Evolutionary conservation across 1,140 invertebrate genomes (phyloP).

Genomic region (Drosophila leontia): DNA sequence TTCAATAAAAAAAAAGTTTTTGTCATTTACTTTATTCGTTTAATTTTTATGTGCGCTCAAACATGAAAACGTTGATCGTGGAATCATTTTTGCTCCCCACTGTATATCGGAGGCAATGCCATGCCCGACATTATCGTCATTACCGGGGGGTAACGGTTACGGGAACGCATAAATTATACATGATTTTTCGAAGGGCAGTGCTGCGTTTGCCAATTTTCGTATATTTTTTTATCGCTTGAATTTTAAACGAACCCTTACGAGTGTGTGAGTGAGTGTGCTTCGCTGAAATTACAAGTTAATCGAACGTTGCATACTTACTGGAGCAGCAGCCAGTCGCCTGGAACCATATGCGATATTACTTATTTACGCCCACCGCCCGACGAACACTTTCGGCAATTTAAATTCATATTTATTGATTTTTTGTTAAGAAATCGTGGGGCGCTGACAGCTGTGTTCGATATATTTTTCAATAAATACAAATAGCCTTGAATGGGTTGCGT

Average conservation of each 20-base stretch:
- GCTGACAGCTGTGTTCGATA: constrained; percentile 26
- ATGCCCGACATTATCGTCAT: constrained; percentile 48
- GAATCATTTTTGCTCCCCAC: too few species aligned
- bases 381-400: constrained; percentile 41
- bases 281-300: constrained; percentile 53
- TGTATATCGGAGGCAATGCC: constrained; percentile 19
- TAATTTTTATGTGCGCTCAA: too few species aligned
- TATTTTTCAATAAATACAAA: constrained; percentile 30
- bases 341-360: constrained; percentile 49
- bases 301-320: constrained; percentile 67
- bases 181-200: constrained; percentile 11
- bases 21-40: too few species aligned
- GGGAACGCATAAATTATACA: constrained; percentile 47
- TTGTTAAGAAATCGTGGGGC: constrained; percentile 23
- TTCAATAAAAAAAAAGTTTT: too few species aligned
- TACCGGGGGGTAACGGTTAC: constrained; percentile 25
- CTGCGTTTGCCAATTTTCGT: constrained; percentile 18
- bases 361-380: constrained; percentile 34
- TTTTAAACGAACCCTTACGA: constrained; percentile 9
- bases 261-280: background rate
- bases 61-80: too few species aligned
- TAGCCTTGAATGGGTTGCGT: constrained; percentile 1
- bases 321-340: constrained; percentile 38
- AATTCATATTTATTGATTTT: constrained; percentile 57
- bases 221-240: constrained; percentile 24